Base-by-base conservation (phyloP, 2,888 invertebrate species). In the Tipula confusa region DNA sequence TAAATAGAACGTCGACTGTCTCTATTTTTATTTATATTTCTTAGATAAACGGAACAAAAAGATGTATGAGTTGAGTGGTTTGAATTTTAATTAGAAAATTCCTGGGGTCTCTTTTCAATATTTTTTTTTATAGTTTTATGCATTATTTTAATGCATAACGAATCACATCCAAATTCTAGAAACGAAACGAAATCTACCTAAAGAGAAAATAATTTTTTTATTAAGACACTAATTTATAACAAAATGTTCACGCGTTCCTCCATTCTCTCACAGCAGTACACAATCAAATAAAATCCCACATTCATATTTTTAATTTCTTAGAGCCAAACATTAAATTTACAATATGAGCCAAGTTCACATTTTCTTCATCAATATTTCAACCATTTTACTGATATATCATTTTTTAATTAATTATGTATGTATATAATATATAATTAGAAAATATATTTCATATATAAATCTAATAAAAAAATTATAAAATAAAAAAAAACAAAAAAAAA, bases 221-320 rank as follows among this genome's bases (percentile, higher is more conserved):
- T n/a, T 64, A 64, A 64, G 64, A 64, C 64, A 64, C 64, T 64
- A 64, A 64, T 64, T 64, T 64, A 64, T 64, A 64, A 64, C 64
- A 64, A 64, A 64, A 64, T 24, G 6, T 64, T 18, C 64, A 24
- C 13, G 9, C 64, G 24, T 9, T 9, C 64, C 9, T n/a, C n/a
- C n/a, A n/a, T n/a, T 64, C 64, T 43, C 48, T 15, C 48, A 18
- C 48, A 48, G 18, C 48, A 48, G 48, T 18, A 48, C 18, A 48
- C 18, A 48, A 18, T 48, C 48, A 48, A 38, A 31, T 31, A 31
- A 48, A 48, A 18, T 18, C 18, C 64, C 64, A 24, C 64, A 64
- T 64, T 64, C 64, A 64, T 13, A 9, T 64, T 64, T 48, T 64
- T 64, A 24, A 64, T 24, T 24, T 64, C 24, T 64, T 64, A 64